phyloP scores from a whole-genome alignment of 2,888 invertebrate genomes.

The Petrolisthes manimaculis region DNA sequence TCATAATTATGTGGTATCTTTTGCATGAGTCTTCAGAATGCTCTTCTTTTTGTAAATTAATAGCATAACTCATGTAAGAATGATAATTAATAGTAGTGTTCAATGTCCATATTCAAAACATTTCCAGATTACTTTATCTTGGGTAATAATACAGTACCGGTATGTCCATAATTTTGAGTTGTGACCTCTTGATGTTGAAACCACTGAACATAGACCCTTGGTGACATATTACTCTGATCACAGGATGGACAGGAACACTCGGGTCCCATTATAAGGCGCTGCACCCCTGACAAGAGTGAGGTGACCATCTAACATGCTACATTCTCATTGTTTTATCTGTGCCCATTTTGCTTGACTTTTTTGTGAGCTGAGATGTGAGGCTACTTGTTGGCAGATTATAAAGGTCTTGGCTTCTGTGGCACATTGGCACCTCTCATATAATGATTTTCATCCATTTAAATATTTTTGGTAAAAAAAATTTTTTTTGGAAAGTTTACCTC shows the following conservation, averaged over 20 bases:
- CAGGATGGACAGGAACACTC: constrained; percentile 53
- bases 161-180: background rate
- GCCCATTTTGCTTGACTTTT: constrained; percentile 26
- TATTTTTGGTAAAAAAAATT: background rate
- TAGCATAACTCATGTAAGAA: background rate
- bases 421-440: constrained; percentile 29
- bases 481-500: background rate
- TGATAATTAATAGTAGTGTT: background rate
- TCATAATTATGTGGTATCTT: too few relatives aligned
- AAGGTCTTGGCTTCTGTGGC: constrained; percentile 49
- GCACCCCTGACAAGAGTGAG: constrained; percentile 44
- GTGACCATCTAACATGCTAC: constrained; percentile 30
- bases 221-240: constrained; percentile 40
- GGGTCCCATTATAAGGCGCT: constrained; percentile 59
- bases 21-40: too few relatives aligned
- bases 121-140: background rate
- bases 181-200: background rate
- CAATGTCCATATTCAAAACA: background rate
- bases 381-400: constrained; percentile 47
- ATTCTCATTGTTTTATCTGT: constrained; percentile 25
- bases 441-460: constrained; percentile 33
- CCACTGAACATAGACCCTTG: background rate
- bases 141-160: background rate
- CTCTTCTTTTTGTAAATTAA: too few relatives aligned
- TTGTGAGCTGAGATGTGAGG: constrained; percentile 37